These are phyloP conservation scores for Catostylus mosaicus DNA, from an alignment of 30 jellyfish, hydroid and myxozoan genomes.

Conservation along the genomic window DNA sequence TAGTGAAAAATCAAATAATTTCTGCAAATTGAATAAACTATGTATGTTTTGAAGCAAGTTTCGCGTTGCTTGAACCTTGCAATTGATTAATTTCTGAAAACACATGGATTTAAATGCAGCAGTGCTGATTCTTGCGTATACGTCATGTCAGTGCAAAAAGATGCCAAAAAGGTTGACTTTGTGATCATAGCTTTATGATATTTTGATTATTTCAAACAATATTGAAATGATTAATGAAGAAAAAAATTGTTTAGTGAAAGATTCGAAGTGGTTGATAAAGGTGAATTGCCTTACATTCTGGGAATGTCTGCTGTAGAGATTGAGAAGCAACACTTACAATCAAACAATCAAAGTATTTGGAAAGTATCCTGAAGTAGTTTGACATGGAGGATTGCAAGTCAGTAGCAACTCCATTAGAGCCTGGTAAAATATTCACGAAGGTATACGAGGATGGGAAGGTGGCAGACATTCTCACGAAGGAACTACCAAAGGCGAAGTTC, in stretches of 20 bases:
- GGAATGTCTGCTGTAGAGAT: slow-evolving; percentile 48
- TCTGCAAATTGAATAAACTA: neutral
- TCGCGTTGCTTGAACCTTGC: neutral
- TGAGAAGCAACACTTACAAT: neutral
- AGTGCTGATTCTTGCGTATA: slow-evolving; percentile 51
- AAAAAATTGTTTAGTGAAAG: slow-evolving; percentile 1
- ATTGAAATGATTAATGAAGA: slow-evolving; percentile 1
- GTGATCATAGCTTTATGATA: slow-evolving; percentile 24
- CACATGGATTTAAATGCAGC: slow-evolving; percentile 3
- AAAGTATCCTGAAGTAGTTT: neutral
- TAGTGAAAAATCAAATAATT: neutral
- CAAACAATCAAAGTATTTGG: too few species aligned
- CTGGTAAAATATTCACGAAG: neutral
- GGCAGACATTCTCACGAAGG: too few species aligned
- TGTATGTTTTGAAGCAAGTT: neutral
- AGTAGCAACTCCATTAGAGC: neutral
- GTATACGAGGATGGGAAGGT: neutral
- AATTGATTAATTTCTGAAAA: neutral
- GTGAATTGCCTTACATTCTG: slow-evolving; percentile 13
- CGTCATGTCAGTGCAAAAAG: neutral
- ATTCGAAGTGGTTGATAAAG: slow-evolving; percentile 46
- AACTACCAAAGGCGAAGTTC: too few species aligned
- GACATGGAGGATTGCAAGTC: neutral
- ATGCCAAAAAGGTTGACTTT: neutral
- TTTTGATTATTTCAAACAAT: slow-evolving; percentile 25